Base-by-base conservation (phyloP, 2,888 invertebrate species). In the Theodoxus fluviatilis region DNA sequence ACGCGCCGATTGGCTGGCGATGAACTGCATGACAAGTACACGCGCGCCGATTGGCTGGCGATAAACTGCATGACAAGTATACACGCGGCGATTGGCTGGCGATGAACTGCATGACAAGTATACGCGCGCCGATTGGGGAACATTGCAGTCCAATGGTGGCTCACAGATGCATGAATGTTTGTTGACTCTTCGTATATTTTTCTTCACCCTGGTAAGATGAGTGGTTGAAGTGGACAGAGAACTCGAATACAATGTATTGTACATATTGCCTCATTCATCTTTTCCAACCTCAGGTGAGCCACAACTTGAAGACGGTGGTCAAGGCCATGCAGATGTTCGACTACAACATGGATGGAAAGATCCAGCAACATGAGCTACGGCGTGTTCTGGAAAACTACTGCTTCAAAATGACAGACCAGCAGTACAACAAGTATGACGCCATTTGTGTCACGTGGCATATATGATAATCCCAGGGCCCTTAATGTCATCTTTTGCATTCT, bases 291-390 rank as follows among this genome's bases (percentile, higher is more conserved):
- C 70, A 78, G 78, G 57, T 83, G 67, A 77, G 76, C 40, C 72
- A 74, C n/a, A 84, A 84, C 70, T 66, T 84, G 69, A 82, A 81
- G 73, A 77, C 79, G 18, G 80, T 85, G 7, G 75, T 84, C 47
- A 83, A 82, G 69, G 84, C 81, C n/a, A 68, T 86, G 67, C 82
- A 82, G 64, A 72, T 86, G 67, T 85, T 83, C 79, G 86, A 86
- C 74, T 86, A 85, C 75, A 86, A 86, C 75, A 76, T 83, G 68
- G 85, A 86, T 77, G 84, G 85, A 2, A 81, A 81, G 43, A 81
- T 86, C 35, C 84, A 85, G 77, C 74, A 82, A 68, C 84, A 85
- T 77, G 85, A 85, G 66, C 76, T 86, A 73, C 74, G 84, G 28
- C 74, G 84, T 68, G 84, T 86, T 15, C 74, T 86, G 65, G 86